Evolutionary conservation across 1,140 invertebrate species (phyloP).

Genomic region (Eriocheir sinensis): DNA sequence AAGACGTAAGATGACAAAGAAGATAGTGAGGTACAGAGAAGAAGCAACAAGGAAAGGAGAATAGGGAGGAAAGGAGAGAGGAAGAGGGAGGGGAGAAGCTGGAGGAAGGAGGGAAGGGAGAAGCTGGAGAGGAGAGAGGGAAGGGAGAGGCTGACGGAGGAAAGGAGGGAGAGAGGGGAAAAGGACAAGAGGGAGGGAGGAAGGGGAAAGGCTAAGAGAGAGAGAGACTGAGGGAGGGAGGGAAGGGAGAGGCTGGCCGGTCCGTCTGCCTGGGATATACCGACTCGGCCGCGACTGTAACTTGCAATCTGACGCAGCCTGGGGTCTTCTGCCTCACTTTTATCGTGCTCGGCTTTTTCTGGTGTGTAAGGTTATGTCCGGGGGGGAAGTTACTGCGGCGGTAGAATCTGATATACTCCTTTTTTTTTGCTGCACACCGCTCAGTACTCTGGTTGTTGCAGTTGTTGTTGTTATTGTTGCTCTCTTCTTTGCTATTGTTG

Average conservation of each 20-base stretch:
- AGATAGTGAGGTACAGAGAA: too few species aligned
- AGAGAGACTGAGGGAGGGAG: too few species aligned
- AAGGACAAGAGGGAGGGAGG: background rate
- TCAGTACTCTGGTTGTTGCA: too few species aligned
- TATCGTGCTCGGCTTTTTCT: conserved; percentile 1
- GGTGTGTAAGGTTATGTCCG: background rate
- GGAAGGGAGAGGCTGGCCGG: too few species aligned
- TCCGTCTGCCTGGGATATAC: background rate
- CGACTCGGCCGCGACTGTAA: background rate
- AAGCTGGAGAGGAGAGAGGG: too few species aligned
- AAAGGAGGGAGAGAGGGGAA: too few species aligned
- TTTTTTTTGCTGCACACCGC: background rate
- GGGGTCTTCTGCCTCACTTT: background rate
- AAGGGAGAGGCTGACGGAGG: too few species aligned
- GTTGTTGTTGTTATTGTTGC: background rate
- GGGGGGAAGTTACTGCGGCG: background rate
- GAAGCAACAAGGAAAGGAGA: background rate
- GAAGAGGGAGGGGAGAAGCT: background rate
- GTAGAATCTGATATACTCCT: background rate
- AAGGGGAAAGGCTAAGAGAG: too few species aligned
- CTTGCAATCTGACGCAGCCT: background rate
- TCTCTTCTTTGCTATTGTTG: too few species aligned
- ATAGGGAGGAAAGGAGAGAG: background rate
- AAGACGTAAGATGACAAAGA: background rate
- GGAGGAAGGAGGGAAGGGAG: too few species aligned